Conservation (phyloP, 2,888 invertebrate genomes). For the Syritta pipiens region DNA sequence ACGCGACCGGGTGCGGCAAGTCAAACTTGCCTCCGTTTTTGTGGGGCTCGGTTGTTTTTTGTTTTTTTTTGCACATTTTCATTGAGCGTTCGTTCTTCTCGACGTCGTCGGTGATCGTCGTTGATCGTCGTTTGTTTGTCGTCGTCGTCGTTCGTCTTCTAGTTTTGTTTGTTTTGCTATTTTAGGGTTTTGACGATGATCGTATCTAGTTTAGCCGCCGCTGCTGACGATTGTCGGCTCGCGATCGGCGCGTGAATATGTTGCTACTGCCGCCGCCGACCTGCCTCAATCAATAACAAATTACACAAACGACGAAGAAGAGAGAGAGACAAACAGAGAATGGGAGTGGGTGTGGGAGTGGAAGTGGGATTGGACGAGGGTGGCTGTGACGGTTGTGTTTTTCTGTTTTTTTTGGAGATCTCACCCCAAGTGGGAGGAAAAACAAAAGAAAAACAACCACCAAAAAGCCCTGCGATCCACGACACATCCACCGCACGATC, state of each 20-base stretch:
- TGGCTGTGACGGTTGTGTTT: background rate
- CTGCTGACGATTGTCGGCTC: constrained; percentile 28
- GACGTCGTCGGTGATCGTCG: background rate
- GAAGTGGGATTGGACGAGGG: background rate
- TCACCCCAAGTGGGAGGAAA: too few relatives aligned
- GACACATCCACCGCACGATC: background rate
- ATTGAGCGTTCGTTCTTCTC: constrained; percentile 27
- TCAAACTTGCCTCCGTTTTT: background rate
- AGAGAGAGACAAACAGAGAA: constrained; percentile 5
- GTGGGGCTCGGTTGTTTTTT: too few relatives aligned
- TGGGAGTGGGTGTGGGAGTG: background rate
- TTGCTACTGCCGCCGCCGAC: constrained; percentile 34
- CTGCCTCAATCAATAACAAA: constrained; percentile 58
- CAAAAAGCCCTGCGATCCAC: too few relatives aligned
- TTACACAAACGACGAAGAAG: constrained; percentile 2
- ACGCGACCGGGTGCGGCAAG: constrained; percentile 48
- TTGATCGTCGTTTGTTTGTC: constrained; percentile 6
- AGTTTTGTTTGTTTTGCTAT: constrained; percentile 35
- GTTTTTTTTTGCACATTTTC: too few relatives aligned
- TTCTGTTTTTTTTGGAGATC: constrained; percentile 2
- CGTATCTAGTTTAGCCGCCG: constrained; percentile 37
- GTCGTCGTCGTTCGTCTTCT: background rate
- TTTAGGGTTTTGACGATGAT: constrained; percentile 35
- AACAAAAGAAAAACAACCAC: too few relatives aligned
- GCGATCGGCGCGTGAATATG: constrained; percentile 37